These are phyloP conservation scores for Drosophila percnosoma DNA, from an alignment of 2,888 invertebrate genomes.

Conservation along the genomic window DNA sequence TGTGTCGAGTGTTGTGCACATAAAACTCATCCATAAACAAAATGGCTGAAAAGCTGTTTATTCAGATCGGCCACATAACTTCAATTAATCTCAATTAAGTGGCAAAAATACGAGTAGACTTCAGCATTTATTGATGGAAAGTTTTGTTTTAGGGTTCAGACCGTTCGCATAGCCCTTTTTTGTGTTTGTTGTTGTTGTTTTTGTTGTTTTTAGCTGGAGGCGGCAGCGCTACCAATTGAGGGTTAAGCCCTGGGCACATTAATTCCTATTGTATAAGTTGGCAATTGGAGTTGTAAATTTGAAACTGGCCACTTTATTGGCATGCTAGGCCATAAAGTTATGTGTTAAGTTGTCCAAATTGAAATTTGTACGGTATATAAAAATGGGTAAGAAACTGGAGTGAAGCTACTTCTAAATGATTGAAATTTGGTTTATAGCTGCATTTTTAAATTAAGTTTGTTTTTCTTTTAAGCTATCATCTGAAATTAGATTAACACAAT, in stretches of 20 bases:
- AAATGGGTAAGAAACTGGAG: not conserved
- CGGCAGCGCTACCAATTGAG: constrained; percentile 62
- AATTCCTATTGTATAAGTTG: constrained; percentile 60
- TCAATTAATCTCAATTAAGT: constrained; percentile 81
- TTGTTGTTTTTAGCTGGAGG: constrained; percentile 17
- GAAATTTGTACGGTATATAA: constrained; percentile 18
- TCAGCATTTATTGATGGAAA: constrained; percentile 40
- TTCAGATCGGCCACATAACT: constrained; percentile 68
- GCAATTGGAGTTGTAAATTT: constrained; percentile 46
- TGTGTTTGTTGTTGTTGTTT: not conserved
- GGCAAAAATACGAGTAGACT: constrained; percentile 62
- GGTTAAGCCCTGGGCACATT: constrained; percentile 66
- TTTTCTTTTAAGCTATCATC: not conserved
- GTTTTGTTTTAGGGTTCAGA: constrained; percentile 57
- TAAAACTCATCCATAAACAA: constrained; percentile 73
- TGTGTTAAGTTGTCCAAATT: constrained; percentile 32
- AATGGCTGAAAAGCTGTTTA: constrained; percentile 75
- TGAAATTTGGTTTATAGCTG: not conserved
- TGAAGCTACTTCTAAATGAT: not conserved
- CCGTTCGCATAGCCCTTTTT: constrained; percentile 62
- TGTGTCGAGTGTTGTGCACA: constrained; percentile 58
- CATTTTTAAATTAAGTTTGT: not conserved
- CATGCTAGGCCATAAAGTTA: constrained; percentile 43
- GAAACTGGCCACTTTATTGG: constrained; percentile 47
- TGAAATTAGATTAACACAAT: not conserved